phyloP scores from a whole-genome alignment of 2,797 vertebrate species.

The Cyclura pinguis region DNA sequence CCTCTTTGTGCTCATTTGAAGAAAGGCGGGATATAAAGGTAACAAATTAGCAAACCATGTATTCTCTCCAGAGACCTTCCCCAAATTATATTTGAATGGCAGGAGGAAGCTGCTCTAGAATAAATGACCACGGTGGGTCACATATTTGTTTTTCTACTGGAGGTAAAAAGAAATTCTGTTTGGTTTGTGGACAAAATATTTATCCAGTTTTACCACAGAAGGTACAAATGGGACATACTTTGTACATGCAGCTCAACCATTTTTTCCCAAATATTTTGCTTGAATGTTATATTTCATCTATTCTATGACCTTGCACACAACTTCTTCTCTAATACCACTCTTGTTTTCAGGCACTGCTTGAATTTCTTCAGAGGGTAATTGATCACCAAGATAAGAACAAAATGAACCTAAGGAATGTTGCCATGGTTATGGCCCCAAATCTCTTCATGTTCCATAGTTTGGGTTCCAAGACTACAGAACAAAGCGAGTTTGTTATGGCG shows the following conservation, averaged over 20 bases:
- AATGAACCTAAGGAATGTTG: slow-evolving; percentile 95
- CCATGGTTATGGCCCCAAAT: slow-evolving; percentile 97
- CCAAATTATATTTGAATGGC: not conserved
- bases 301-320: not conserved
- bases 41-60: not conserved
- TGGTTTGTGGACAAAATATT: not conserved
- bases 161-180: slow-evolving; percentile 1
- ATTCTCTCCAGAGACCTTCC: not conserved
- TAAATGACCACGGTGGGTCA: not conserved
- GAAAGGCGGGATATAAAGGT: not conserved
- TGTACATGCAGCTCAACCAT: not conserved
- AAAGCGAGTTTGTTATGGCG: slow-evolving; percentile 91
- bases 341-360: slow-evolving; percentile 88
- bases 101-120: not conserved
- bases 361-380: slow-evolving; percentile 94
- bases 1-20: not conserved
- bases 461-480: slow-evolving; percentile 86
- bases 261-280: not conserved
- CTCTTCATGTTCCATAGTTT: slow-evolving; percentile 93
- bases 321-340: slow-evolving; percentile 56
- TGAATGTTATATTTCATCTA: not conserved
- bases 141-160: not conserved
- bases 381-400: slow-evolving; percentile 92
- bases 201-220: not conserved
- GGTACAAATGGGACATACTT: too few species aligned